These are phyloP conservation scores for Zootermopsis nevadensis DNA, from an alignment of 2,888 invertebrate species.

Conservation along the genomic window DNA sequence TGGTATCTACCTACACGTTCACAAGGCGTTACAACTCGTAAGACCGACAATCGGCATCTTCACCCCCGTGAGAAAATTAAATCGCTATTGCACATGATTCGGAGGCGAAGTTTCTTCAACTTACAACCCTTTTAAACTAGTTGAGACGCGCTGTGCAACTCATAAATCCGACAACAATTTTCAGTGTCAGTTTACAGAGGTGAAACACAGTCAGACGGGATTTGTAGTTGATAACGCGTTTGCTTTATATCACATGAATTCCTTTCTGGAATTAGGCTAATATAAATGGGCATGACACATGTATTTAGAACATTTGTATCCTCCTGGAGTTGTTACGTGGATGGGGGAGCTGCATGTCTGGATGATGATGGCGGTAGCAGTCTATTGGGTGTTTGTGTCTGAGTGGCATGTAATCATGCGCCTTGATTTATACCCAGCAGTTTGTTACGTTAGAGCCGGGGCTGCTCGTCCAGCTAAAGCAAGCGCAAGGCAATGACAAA, in stretches of 20 bases:
- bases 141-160: not conserved
- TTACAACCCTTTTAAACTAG: too few relatives aligned
- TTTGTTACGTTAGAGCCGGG: constrained; percentile 14
- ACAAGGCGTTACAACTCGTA: too few relatives aligned
- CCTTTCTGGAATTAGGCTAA: constrained; percentile 3
- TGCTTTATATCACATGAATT: not conserved
- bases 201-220: not conserved
- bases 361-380: too few relatives aligned
- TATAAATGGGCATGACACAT: constrained; percentile 37
- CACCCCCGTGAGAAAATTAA: too few relatives aligned
- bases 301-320: constrained; percentile 6
- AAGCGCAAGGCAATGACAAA: constrained; percentile 35
- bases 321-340: too few relatives aligned
- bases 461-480: not conserved
- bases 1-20: too few relatives aligned
- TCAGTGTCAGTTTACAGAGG: not conserved
- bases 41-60: too few relatives aligned
- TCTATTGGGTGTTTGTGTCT: not conserved
- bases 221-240: not conserved
- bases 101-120: too few relatives aligned
- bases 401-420: constrained; percentile 28
- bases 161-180: not conserved
- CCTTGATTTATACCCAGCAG: constrained; percentile 23
- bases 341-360: constrained; percentile 7
- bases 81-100: too few relatives aligned